Percentiles rank a stretch among this genome's conserved stretches.
These are phyloP conservation scores for Seriola aureovittata DNA, from an alignment of 2,113 vertebrate genomes.

Conservation along the genomic window DNA sequence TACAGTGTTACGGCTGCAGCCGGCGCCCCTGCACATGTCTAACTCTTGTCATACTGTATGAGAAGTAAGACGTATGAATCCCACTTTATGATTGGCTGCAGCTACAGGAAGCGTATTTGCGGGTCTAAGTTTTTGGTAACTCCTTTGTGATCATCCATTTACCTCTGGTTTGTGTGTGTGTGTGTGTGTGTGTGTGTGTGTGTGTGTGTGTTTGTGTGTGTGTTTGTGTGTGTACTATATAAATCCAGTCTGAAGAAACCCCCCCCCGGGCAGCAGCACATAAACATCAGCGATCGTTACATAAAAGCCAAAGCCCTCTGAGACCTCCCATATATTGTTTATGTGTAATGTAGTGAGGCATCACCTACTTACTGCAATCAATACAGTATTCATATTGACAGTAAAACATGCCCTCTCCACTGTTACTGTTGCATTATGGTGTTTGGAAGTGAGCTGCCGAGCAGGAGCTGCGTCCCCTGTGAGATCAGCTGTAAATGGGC, in stretches of 20 bases:
- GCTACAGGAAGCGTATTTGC: too few species aligned
- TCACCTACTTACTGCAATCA: slow-evolving; percentile 46
- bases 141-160: too few species aligned
- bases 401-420: slow-evolving; percentile 24
- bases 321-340: slow-evolving; percentile 22
- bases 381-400: slow-evolving; percentile 40
- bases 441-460: slow-evolving; percentile 33
- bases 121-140: too few species aligned
- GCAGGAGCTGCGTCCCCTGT: slow-evolving; percentile 3
- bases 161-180: too few species aligned
- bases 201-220: too few species aligned
- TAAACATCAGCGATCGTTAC: not conserved
- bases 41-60: too few species aligned
- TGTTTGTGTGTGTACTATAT: too few species aligned
- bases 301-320: slow-evolving; percentile 32
- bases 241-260: not conserved
- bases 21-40: too few species aligned
- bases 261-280: not conserved
- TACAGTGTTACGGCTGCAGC: too few species aligned
- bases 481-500: slow-evolving; percentile 50
- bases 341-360: slow-evolving; percentile 41
- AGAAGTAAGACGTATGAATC: too few species aligned
- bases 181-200: too few species aligned
- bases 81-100: too few species aligned
- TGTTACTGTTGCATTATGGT: slow-evolving; percentile 46